phyloP scores from a whole-genome alignment of 2,113 vertebrate genomes.

The Scalopus aquaticus region DNA sequence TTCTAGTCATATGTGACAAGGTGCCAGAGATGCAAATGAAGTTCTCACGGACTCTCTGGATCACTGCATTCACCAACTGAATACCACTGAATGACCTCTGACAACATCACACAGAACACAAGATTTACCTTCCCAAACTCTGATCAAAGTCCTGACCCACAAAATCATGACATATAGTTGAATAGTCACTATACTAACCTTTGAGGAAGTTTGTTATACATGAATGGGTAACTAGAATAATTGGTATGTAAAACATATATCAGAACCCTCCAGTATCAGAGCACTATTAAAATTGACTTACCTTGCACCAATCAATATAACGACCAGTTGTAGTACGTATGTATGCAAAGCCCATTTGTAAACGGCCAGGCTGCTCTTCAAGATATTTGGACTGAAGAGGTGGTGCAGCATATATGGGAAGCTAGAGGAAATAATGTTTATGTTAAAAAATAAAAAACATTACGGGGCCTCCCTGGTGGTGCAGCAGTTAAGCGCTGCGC shows the following conservation, averaged over 20 bases:
- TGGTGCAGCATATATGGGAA: conserved; percentile 88
- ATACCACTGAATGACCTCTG: not conserved
- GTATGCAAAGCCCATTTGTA: conserved; percentile 85
- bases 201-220: not conserved
- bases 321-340: conserved; percentile 77
- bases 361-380: conserved; percentile 86
- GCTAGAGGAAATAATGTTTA: conserved; percentile 80
- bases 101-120: not conserved
- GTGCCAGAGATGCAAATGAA: conserved; percentile 4
- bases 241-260: not conserved
- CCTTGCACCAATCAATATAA: conserved; percentile 86
- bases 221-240: conserved; percentile 15
- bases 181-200: not conserved
- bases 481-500: too few species aligned
- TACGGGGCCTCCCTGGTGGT: too few species aligned
- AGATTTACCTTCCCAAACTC: not conserved
- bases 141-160: not conserved
- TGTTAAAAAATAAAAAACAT: conserved; percentile 22
- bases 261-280: conserved; percentile 10
- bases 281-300: conserved; percentile 78
- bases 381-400: conserved; percentile 79
- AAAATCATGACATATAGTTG: not conserved
- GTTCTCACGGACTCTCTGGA: not conserved
- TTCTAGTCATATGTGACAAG: conserved; percentile 13
- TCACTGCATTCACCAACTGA: not conserved